Conservation (phyloP, 2,797 vertebrate genomes). For the Leucoraja ocellata region DNA sequence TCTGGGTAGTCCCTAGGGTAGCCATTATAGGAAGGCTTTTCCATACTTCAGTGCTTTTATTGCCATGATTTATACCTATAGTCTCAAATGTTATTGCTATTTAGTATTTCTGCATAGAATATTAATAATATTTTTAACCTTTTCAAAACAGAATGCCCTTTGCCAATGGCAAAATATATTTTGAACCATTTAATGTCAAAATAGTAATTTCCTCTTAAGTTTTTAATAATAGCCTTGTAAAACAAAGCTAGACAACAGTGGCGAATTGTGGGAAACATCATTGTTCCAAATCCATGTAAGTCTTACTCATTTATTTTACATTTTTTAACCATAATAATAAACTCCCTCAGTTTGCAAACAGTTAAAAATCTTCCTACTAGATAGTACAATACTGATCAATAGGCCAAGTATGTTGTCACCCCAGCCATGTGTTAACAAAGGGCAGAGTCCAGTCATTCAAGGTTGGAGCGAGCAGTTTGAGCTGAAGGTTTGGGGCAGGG, state of each 20-base stretch:
- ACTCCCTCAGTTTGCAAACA: no score
- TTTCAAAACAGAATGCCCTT: slow-evolving; percentile 31
- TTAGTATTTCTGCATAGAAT: slow-evolving; percentile 39
- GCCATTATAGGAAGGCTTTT: slow-evolving; percentile 31
- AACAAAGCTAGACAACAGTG: no score
- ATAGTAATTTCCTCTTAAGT: slow-evolving; percentile 12
- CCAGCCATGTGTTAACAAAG: background rate
- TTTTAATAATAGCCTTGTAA: background rate
- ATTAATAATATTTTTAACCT: slow-evolving; percentile 38
- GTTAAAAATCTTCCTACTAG: background rate
- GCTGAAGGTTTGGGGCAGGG: no score
- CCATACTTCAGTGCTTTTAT: slow-evolving; percentile 36
- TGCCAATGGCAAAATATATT: slow-evolving; percentile 28
- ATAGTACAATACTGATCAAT: background rate
- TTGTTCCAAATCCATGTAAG: background rate
- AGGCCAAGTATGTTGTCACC: background rate
- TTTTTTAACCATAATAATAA: background rate
- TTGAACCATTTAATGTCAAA: background rate
- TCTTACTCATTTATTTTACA: no score
- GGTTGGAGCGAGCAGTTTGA: background rate
- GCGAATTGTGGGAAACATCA: background rate
- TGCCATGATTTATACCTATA: slow-evolving; percentile 36
- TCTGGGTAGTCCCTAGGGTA: slow-evolving; percentile 35
- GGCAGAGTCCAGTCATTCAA: background rate
- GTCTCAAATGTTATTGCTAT: slow-evolving; percentile 36